Percentiles rank a stretch among this genome's conserved stretches.
Evolutionary conservation across 2,888 invertebrate genomes (phyloP).

Genomic region (Lepidochitona cinerea): DNA sequence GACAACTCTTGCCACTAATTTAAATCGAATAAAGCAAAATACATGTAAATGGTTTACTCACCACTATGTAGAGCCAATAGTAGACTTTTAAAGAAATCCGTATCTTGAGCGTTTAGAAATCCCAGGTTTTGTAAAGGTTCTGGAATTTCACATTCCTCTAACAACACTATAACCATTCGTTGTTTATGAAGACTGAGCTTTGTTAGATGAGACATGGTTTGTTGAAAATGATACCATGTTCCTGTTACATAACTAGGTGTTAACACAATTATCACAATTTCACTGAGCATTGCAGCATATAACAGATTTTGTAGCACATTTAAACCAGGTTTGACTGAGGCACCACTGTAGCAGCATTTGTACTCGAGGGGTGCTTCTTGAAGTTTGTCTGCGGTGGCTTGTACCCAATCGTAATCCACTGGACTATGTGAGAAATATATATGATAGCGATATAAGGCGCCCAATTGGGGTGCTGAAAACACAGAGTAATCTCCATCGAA

Average conservation of each 20-base stretch:
- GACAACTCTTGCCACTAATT: no score
- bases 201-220: constrained; percentile 52
- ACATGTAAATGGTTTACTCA: constrained; percentile 23
- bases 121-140: constrained; percentile 49
- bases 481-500: background rate
- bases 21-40: no score
- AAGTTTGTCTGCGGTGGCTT: constrained; percentile 41
- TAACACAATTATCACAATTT: constrained; percentile 55
- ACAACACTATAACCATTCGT: constrained; percentile 51
- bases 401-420: constrained; percentile 51
- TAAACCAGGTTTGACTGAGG: constrained; percentile 9
- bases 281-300: constrained; percentile 61
- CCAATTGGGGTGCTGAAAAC: constrained; percentile 37
- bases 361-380: constrained; percentile 51
- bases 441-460: constrained; percentile 55
- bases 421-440: constrained; percentile 56
- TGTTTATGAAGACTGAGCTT: constrained; percentile 52
- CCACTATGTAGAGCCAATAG: constrained; percentile 49
- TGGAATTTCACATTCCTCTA: constrained; percentile 56
- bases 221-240: constrained; percentile 55
- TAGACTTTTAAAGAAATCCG: constrained; percentile 50
- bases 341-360: constrained; percentile 35
- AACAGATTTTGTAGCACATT: constrained; percentile 47
- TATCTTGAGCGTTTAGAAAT: constrained; percentile 46
- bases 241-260: constrained; percentile 48